Conservation (phyloP, 2,888 invertebrate species). For the Acleris cristana region DNA sequence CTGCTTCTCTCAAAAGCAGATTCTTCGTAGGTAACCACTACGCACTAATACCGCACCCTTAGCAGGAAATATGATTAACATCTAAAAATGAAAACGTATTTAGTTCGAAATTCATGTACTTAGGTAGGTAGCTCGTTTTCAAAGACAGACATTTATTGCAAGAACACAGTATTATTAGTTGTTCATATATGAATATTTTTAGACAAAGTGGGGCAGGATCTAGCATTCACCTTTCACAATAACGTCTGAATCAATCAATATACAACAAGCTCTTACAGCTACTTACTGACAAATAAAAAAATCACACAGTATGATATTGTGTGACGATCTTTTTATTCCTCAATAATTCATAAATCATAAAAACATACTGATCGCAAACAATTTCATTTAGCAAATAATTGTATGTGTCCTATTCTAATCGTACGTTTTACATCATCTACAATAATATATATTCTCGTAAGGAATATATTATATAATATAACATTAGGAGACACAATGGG, state of each 20-base stretch:
- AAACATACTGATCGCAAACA: conserved; percentile 11
- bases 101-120: too few relatives aligned
- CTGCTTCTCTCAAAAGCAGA: too few relatives aligned
- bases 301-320: background rate
- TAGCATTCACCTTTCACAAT: conserved; percentile 21
- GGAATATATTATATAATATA: conserved; percentile 47
- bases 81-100: too few relatives aligned
- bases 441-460: conserved; percentile 43
- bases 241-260: conserved; percentile 27
- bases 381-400: conserved; percentile 20
- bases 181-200: too few relatives aligned
- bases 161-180: too few relatives aligned
- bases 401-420: conserved; percentile 24
- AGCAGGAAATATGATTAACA: too few relatives aligned
- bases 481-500: conserved; percentile 62
- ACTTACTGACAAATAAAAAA: conserved; percentile 4
- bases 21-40: too few relatives aligned
- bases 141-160: too few relatives aligned
- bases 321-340: background rate
- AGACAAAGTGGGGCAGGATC: too few relatives aligned
- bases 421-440: conserved; percentile 37
- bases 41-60: too few relatives aligned
- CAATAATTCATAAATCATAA: conserved; percentile 18
- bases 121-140: too few relatives aligned
- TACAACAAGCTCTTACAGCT: conserved; percentile 26